Evolutionary conservation across 2,888 invertebrate species (phyloP), one percentile per base, ranked within the genome.

Genomic region (Morinoia aosen): DNA sequence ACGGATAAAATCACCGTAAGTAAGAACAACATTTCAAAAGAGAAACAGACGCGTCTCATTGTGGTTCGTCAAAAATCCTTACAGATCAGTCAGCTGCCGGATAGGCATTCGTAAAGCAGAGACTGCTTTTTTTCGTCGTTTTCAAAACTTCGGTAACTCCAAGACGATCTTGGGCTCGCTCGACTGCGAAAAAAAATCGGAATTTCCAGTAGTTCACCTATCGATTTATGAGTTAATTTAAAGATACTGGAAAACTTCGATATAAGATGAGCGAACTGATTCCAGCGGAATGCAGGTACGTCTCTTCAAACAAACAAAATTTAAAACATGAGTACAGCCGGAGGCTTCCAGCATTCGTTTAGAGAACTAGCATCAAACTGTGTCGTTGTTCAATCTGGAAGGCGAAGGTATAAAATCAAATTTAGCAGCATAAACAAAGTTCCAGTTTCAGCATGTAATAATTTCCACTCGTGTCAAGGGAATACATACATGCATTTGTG

Each of bases 371-470:
- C 76, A 76, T 76, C 76, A 76, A 76, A 33, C 25, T 76, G 10
- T 16, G 76, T 76, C 76, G 76, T 76, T 76, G 76, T 76, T 76
- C 76, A 76, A 76, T 33, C 76, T 76, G 76, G 76, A 76, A 76
- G 25, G 76, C 76, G 76, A 76, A 10, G 25, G 76, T 76, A 25
- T 0, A 33, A 33, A 76, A 76, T 76, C 25, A 76, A 33, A 33
- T 33, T 61, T 76, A 0, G 25, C 25, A 33, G 76, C 33, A 76
- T 33, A 25, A 48, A 7, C 19, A 76, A 76, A 48, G 48, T 48
- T 76, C 10, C 76, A 76, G 25, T 25, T 76, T 25, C 25, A 76
- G 0, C 25, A 33, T 33, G 2, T 7, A 48, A 7, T 76, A 33
- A 33, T 76, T 33, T 76, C 2, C 76, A 76, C 76, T 76, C 12